Evolutionary conservation across 2,113 vertebrate genomes (phyloP).

Genomic region (Piprites chloris): DNA sequence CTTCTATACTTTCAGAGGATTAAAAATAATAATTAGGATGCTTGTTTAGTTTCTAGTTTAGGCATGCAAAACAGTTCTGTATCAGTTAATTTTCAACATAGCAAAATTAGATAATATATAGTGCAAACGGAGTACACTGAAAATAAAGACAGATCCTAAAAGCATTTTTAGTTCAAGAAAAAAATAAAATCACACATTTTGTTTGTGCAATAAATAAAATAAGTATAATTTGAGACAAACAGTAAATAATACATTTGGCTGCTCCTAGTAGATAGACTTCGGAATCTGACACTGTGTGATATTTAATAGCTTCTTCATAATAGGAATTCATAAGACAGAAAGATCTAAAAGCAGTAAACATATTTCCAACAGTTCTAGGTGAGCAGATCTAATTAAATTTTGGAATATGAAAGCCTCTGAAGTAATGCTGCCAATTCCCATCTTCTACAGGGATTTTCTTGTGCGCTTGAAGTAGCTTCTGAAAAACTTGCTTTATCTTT

Average conservation of each 20-base stretch:
- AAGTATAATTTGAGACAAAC: constrained; percentile 11
- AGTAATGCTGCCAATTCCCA: constrained; percentile 6
- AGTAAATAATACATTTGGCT: constrained; percentile 39
- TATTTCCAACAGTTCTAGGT: constrained; percentile 27
- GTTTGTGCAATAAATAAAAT: not conserved
- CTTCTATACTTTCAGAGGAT: not conserved
- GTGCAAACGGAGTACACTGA: not conserved
- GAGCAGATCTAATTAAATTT: constrained; percentile 46
- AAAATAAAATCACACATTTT: not conserved
- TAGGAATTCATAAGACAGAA: constrained; percentile 7
- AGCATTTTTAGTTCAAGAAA: not conserved
- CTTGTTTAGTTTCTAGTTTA: not conserved
- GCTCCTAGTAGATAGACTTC: not conserved
- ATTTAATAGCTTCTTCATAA: constrained; percentile 29
- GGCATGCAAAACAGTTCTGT: not conserved
- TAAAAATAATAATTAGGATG: not conserved
- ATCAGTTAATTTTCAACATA: not conserved
- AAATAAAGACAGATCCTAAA: constrained; percentile 18
- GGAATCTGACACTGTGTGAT: constrained; percentile 15
- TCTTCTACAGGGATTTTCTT: constrained; percentile 18
- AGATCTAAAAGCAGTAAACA: constrained; percentile 51
- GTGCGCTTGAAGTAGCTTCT: not conserved
- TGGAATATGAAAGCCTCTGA: constrained; percentile 50
- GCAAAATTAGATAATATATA: not conserved
- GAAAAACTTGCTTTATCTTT: not conserved